These are phyloP conservation scores for Lasioglossum vierecki DNA, from an alignment of 2,888 invertebrate genomes.

Conservation along the genomic window DNA sequence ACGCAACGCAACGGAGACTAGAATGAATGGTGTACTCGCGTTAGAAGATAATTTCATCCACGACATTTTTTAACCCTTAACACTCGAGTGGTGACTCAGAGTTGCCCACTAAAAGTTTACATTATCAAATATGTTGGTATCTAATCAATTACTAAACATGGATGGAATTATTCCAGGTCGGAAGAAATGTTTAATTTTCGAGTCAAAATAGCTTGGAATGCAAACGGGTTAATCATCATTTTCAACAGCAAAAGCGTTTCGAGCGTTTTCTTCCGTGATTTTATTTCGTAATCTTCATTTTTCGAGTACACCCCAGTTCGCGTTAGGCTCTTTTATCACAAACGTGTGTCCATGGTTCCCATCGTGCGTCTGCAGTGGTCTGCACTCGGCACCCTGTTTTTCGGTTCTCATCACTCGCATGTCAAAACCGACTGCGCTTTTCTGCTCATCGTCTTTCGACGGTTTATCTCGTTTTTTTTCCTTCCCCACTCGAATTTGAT, in stretches of 20 bases:
- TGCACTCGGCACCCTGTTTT: conserved; percentile 40
- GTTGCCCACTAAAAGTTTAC: too few relatives aligned
- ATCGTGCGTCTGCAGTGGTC: background rate
- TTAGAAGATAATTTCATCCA: background rate
- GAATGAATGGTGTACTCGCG: background rate
- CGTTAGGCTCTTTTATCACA: background rate
- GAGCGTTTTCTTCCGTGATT: too few relatives aligned
- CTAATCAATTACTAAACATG: too few relatives aligned
- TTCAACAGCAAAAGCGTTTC: too few relatives aligned
- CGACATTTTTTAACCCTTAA: too few relatives aligned
- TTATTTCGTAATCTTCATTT: background rate
- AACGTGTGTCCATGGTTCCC: background rate
- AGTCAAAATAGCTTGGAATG: too few relatives aligned
- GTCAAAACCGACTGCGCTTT: conserved; percentile 37
- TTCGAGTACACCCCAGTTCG: background rate
- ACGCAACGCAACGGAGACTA: too few relatives aligned
- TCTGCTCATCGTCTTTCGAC: conserved; percentile 52
- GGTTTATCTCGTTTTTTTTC: conserved; percentile 48
- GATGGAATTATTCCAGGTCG: too few relatives aligned
- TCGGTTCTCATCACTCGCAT: conserved; percentile 19
- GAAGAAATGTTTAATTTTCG: too few relatives aligned
- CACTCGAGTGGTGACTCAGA: too few relatives aligned
- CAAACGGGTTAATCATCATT: too few relatives aligned
- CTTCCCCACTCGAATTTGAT: conserved; percentile 25
- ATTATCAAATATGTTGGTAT: too few relatives aligned